These are phyloP conservation scores for Psammodynastes pulverulentus DNA, from an alignment of 2,113 vertebrate genomes.

Conservation along the genomic window DNA sequence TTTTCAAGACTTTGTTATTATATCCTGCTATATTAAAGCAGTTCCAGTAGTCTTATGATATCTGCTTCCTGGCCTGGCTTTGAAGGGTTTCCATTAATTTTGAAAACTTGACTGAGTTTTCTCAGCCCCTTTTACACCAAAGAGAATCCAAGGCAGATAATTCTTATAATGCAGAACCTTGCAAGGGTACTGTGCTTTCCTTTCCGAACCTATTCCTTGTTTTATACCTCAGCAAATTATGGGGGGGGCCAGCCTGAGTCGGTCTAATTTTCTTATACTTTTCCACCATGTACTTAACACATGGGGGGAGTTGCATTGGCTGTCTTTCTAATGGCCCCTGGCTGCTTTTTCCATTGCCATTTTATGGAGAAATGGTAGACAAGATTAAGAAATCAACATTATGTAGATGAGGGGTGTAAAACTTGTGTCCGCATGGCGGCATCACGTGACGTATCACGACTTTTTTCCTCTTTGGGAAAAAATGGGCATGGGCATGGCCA, in stretches of 20 bases:
- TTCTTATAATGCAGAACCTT: background rate
- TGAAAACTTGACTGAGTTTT: background rate
- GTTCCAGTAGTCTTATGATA: background rate
- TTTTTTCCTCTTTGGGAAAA: too few species aligned
- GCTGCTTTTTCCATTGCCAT: background rate
- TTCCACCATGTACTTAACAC: background rate
- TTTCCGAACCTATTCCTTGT: background rate
- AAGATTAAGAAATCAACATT: background rate
- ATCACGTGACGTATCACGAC: too few species aligned
- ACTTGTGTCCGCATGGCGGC: too few species aligned
- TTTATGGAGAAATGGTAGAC: background rate
- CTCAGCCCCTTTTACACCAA: background rate
- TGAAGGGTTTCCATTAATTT: background rate
- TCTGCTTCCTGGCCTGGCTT: background rate
- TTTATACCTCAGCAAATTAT: background rate
- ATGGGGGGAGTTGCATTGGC: background rate
- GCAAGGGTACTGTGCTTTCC: background rate
- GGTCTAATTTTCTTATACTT: background rate
- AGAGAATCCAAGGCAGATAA: background rate
- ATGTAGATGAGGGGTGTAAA: background rate
- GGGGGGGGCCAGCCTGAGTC: background rate
- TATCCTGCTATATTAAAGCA: background rate
- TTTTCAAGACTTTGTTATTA: background rate
- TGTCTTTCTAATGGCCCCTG: background rate
- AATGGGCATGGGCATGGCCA: too few species aligned